Evolutionary conservation across 2,113 vertebrate genomes (phyloP).

Genomic region (Sphaerodactylus townsendi): DNA sequence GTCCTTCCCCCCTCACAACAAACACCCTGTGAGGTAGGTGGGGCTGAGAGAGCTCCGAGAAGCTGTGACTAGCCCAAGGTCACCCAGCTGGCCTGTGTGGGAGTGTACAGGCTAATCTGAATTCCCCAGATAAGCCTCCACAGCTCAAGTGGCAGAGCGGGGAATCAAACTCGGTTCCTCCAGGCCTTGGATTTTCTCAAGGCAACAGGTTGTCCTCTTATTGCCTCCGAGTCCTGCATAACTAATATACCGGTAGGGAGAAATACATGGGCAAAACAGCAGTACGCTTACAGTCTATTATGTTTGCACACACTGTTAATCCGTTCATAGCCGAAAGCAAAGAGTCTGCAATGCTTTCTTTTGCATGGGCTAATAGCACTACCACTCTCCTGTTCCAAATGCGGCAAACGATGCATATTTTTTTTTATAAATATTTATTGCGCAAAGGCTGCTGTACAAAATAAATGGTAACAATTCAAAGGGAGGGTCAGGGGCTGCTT

Average conservation of each 20-base stretch:
- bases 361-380: neutral
- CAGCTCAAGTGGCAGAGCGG: too few species aligned
- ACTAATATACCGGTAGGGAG: neutral
- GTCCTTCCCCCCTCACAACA: too few species aligned
- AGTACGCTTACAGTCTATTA: too few species aligned
- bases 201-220: neutral
- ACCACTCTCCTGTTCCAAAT: neutral
- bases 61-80: too few species aligned
- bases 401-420: too few species aligned
- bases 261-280: neutral
- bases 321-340: neutral
- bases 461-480: neutral
- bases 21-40: too few species aligned
- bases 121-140: too few species aligned
- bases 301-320: neutral
- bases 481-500: conserved; percentile 61
- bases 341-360: neutral
- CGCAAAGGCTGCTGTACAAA: conserved; percentile 65
- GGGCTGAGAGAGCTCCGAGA: too few species aligned
- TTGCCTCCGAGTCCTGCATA: neutral
- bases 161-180: too few species aligned
- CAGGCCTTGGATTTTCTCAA: neutral
- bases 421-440: conserved; percentile 56
- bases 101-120: too few species aligned
- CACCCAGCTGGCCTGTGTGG: too few species aligned